Evolutionary conservation across 2,113 vertebrate genomes (phyloP).

Genomic region (Globicephala melas): DNA sequence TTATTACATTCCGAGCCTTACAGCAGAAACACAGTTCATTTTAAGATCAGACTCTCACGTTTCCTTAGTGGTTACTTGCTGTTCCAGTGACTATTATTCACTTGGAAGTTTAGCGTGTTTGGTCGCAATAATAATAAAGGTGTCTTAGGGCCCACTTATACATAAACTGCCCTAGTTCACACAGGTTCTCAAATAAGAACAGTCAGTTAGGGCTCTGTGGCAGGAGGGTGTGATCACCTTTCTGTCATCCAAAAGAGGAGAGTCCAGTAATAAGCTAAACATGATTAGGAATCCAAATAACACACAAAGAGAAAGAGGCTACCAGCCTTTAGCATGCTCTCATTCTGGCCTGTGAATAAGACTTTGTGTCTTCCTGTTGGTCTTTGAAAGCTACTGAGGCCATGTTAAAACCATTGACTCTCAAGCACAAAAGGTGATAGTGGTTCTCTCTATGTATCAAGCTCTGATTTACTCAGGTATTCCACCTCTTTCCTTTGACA

Average conservation of each 20-base stretch:
- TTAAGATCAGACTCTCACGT: slow-evolving; percentile 42
- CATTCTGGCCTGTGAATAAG: slow-evolving; percentile 26
- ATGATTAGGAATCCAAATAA: background rate
- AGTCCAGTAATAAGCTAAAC: background rate
- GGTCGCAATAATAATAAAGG: slow-evolving; percentile 33
- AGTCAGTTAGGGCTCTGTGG: slow-evolving; percentile 18
- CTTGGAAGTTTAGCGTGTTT: slow-evolving; percentile 1
- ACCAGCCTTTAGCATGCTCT: slow-evolving; percentile 14
- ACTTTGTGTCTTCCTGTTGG: background rate
- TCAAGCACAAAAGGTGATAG: background rate
- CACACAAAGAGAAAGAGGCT: background rate
- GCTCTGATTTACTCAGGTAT: background rate
- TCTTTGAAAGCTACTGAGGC: background rate
- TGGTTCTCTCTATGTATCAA: background rate
- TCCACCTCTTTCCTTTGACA: background rate
- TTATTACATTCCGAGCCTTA: background rate
- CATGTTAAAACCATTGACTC: background rate
- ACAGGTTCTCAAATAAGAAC: slow-evolving; percentile 16
- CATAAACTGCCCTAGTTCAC: slow-evolving; percentile 50
- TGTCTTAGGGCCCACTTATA: slow-evolving; percentile 23
- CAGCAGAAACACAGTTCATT: background rate
- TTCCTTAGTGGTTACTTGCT: background rate
- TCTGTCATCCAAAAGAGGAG: slow-evolving; percentile 19
- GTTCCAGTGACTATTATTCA: slow-evolving; percentile 33
- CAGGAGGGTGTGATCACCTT: background rate